Conservation (phyloP, 1,140 invertebrate genomes). For the Drosophila parabipectinata region DNA sequence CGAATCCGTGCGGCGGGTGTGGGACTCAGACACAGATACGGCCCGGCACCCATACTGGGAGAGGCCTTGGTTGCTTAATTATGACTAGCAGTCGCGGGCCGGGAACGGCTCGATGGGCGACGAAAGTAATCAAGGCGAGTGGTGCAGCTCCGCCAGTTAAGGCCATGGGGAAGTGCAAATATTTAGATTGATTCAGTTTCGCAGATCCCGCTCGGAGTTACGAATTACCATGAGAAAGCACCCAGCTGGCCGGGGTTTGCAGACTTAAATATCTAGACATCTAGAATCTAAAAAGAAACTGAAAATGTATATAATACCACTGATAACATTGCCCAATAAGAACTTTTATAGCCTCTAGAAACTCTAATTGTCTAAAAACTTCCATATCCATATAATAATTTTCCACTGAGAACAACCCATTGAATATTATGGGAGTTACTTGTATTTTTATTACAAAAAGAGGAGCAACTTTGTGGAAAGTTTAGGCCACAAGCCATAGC, state of each 20-base stretch:
- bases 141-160: constrained; percentile 39
- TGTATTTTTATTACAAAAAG: too few species aligned
- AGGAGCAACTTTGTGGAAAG: neutral
- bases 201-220: neutral
- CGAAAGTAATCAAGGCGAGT: constrained; percentile 69
- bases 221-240: too few species aligned
- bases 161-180: neutral
- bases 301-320: neutral
- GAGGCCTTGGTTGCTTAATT: constrained; percentile 61
- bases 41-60: constrained; percentile 14
- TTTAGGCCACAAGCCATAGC: neutral
- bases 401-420: neutral
- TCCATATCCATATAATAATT: neutral
- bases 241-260: too few species aligned
- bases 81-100: constrained; percentile 21
- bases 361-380: too few species aligned
- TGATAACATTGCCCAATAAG: too few species aligned
- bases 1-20: constrained; percentile 20
- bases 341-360: too few species aligned
- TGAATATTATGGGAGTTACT: neutral
- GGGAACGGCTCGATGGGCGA: constrained; percentile 23
- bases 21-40: constrained; percentile 8
- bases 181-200: constrained; percentile 15
- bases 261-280: too few species aligned
- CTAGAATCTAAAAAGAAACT: neutral